Base-by-base conservation (phyloP, 2,113 vertebrate genomes). In the Scatophagus argus region DNA sequence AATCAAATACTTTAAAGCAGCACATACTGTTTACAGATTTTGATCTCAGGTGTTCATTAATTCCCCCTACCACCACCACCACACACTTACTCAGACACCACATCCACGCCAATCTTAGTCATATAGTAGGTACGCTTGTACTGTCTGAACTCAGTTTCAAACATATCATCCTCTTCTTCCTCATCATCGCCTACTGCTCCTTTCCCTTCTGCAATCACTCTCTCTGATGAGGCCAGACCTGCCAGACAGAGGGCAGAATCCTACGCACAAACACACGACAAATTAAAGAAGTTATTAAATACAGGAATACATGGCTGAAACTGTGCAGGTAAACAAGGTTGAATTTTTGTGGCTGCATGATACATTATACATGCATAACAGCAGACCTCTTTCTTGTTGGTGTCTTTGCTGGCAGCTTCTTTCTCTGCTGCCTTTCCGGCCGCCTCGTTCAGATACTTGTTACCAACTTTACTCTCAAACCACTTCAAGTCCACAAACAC, bases 391-490 rank as follows among this genome's bases (percentile, higher is more conserved):
- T 69, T 88, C 85, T 94, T 97, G 55, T 94, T 96, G 43, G 87
- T 69, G n/a, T 94, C 93, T 81, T 83, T 94, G 84, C 76, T 91
- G 70, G 84, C 94, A 60, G 96, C 96, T 92, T 99, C 97, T 83
- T 96, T 95, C 83, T 98, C 98, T 31, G 98, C 98, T 71, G 97
- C 98, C 17, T 93, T 81, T 27, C 98, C 98, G 14, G 98, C 98
- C 4, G 97, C 97, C 91, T 99, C 98, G 0, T 99, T 99, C 88
- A 99, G 94, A 90, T 99, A 99, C 92, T 98, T 99, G 94, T 99
- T 99, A 38, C 98, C 98, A 54, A 99, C 96, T 95, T 99, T 99
- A 93, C 98, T 99, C 94, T 99, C 98, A 90, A 99, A 99, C 98
- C 98, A 99, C 89, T 99, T 99, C 47, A 99, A 91, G 90, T 99